phyloP scores from a whole-genome alignment of 30 jellyfish, hydroid and myxozoan species.

The Sanderia malayensis region DNA sequence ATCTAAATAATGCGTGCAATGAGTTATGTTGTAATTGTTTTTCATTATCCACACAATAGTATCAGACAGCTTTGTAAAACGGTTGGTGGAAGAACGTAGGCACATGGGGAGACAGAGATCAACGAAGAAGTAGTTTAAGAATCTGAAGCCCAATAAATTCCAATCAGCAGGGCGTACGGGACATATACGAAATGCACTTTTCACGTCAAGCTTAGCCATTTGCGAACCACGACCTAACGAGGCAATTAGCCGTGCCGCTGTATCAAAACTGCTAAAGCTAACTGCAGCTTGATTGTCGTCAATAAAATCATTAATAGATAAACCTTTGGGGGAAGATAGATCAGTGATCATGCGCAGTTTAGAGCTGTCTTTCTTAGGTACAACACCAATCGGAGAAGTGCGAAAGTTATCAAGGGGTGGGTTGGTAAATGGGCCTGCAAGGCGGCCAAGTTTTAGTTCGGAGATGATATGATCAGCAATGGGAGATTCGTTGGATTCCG shows the following conservation, averaged over 20 bases:
- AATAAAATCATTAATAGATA: not conserved
- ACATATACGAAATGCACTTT: constrained; percentile 1
- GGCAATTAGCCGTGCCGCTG: not conserved
- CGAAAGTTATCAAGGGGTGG: constrained; percentile 9
- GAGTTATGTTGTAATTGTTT: not conserved
- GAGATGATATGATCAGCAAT: not conserved
- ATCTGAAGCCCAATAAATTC: too few relatives aligned
- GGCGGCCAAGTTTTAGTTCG: not conserved
- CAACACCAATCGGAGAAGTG: not conserved
- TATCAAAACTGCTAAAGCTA: too few relatives aligned
- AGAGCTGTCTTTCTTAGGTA: not conserved
- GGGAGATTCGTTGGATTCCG: too few relatives aligned
- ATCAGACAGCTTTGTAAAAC: not conserved
- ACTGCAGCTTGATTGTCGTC: too few relatives aligned
- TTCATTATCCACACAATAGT: not conserved
- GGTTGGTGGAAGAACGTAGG: not conserved
- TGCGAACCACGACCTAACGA: not conserved
- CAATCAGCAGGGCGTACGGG: not conserved
- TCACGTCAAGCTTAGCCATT: constrained; percentile 5
- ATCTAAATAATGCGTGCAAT: not conserved
- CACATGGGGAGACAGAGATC: not conserved
- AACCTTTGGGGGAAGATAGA: not conserved
- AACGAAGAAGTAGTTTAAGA: too few relatives aligned
- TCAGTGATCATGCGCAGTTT: not conserved
- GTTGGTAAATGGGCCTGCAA: not conserved